Evolutionary conservation across 1,140 invertebrate species (phyloP), one percentile per base, ranked within the genome.

Genomic region (Palaemon carinicauda): DNA sequence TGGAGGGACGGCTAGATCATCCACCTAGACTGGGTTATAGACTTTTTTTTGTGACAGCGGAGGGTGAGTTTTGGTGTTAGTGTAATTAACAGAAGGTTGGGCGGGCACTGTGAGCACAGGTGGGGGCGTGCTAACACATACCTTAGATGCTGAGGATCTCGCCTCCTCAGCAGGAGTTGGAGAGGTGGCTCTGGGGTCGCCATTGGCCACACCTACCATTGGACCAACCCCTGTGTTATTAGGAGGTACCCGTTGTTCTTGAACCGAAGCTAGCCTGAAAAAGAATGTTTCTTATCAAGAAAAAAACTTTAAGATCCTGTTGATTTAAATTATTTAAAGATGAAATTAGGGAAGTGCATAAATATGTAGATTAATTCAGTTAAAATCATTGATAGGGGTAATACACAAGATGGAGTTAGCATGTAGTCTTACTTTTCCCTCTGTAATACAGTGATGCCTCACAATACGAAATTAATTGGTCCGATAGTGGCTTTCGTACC

Each of bases 241-340:
- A 33, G 83, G 83, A 33, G 88, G 87, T 10, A 88, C 87, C 31
- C 89, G 60, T 56, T 89, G 89, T 77, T 89, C 89, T 77, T 89
- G 89, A 69, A 89, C 89, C 17, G 88, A 89, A 1, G 89, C 89
- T 82, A 89, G 73, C 80, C 89, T 88, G 86, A 52, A 60, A 71
- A 73, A 21, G 31, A 74, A 65, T 7, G 41, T 41, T n/a, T n/a
- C 41, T 5, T 5, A 0, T 41, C 12, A 41, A 12, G 5, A 41
- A 41, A 1, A 41, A 41, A 41, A 41, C 7, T 7, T 5, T 9
- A 5, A 1, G 41, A 41, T 12, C 41, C 7, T 41, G 41, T 41
- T n/a, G 41, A 12, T 4, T 41, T 41, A 41, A 5, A 41, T 41
- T 5, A 12, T 12, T 41, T 41, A 41, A 5, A 9, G 41, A 41